A percentile compares a stretch with the other conserved stretches of the same genome.
phyloP scores from a whole-genome alignment of 2,888 invertebrate genomes.

The Steromphala cineraria region DNA sequence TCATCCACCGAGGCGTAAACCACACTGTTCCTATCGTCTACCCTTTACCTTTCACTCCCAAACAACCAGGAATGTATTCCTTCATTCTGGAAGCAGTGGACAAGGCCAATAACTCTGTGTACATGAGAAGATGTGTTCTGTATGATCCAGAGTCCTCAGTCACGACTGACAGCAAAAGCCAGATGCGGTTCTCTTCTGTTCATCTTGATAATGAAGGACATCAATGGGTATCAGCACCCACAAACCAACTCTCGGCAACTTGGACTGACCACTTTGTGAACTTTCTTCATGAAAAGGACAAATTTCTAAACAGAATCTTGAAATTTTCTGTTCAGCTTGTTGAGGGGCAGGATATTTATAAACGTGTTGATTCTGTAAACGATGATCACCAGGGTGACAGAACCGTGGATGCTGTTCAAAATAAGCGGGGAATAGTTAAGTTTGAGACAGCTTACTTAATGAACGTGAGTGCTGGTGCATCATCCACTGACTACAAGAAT shows the following conservation, averaged over 20 bases:
- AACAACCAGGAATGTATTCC: constrained; percentile 48
- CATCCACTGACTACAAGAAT: no score
- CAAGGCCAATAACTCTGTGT: constrained; percentile 54
- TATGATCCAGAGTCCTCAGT: constrained; percentile 45
- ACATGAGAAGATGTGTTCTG: constrained; percentile 44
- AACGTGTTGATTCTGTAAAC: constrained; percentile 2
- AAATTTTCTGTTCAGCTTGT: constrained; percentile 37
- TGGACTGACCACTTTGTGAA: constrained; percentile 49
- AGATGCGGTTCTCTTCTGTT: constrained; percentile 37
- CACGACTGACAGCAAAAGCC: constrained; percentile 17
- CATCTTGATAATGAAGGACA: constrained; percentile 33
- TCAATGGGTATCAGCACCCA: constrained; percentile 41
- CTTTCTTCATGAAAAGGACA: constrained; percentile 35
- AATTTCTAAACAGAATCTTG: constrained; percentile 36
- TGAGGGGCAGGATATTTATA: not conserved
- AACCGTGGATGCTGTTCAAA: constrained; percentile 37
- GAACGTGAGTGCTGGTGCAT: not conserved
- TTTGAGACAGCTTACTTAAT: constrained; percentile 24
- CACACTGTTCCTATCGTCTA: not conserved
- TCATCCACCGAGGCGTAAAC: constrained; percentile 9
- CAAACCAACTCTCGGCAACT: constrained; percentile 25
- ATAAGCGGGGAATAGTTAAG: constrained; percentile 44
- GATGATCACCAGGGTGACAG: constrained; percentile 45
- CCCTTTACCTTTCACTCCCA: constrained; percentile 27
- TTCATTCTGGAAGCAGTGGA: constrained; percentile 48